phyloP scores from a whole-genome alignment of 2,113 vertebrate species.

The Riparia riparia region DNA sequence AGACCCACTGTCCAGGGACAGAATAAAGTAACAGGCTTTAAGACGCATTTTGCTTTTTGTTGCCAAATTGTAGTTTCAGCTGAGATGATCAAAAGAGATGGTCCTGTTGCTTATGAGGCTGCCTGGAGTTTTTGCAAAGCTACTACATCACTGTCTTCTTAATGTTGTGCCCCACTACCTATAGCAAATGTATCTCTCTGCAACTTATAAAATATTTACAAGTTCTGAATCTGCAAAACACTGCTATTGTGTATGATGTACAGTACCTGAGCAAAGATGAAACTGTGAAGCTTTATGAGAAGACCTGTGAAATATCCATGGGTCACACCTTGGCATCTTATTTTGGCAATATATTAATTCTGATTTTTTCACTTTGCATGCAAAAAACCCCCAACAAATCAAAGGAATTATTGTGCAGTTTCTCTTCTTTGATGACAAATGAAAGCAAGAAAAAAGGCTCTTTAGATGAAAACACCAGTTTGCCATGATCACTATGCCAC shows the following conservation, averaged over 20 bases:
- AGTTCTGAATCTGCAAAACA: neutral
- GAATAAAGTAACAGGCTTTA: neutral
- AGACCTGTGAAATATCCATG: neutral
- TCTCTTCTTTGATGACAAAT: neutral
- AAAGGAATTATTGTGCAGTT: neutral
- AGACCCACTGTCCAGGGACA: accelerated
- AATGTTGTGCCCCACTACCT: neutral
- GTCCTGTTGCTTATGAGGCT: neutral
- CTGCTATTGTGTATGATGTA: neutral
- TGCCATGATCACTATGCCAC: neutral
- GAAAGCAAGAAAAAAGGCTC: neutral
- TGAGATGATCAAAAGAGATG: neutral
- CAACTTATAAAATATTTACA: neutral
- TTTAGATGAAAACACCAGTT: neutral
- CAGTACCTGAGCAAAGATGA: neutral
- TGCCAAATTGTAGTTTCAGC: neutral
- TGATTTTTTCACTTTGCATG: neutral
- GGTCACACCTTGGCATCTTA: neutral
- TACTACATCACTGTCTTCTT: neutral
- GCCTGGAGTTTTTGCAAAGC: neutral
- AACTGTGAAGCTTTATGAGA: neutral
- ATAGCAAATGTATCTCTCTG: neutral
- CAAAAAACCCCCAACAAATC: neutral
- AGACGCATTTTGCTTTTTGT: neutral
- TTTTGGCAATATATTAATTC: neutral